Percentiles rank a stretch among this genome's conserved stretches.
Conservation (phyloP, 2,113 vertebrate genomes). For the Petrocephalus microphthalmus region DNA sequence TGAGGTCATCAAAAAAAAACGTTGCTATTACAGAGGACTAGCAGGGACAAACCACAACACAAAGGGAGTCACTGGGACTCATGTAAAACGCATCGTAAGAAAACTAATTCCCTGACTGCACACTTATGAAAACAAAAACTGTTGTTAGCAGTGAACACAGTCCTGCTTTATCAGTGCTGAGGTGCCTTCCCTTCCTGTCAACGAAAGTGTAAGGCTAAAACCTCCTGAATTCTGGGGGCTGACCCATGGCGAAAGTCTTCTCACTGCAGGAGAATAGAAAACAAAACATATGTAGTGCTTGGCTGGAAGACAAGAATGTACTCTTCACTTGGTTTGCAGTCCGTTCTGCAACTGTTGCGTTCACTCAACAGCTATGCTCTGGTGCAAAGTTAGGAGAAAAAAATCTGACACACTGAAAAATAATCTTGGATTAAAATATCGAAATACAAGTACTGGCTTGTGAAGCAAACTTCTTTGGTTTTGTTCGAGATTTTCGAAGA, state of each 20-base stretch:
- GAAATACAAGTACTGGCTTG: background rate
- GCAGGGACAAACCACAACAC: background rate
- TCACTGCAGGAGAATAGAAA: constrained; percentile 21
- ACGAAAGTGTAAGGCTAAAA: constrained; percentile 22
- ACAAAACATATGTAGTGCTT: constrained; percentile 48
- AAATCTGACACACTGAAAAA: background rate
- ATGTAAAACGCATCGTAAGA: background rate
- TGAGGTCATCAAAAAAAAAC: background rate
- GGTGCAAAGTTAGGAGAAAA: background rate
- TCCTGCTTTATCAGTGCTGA: constrained; percentile 32
- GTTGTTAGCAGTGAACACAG: constrained; percentile 1
- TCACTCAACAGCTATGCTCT: constrained; percentile 6
- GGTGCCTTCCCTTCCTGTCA: constrained; percentile 37
- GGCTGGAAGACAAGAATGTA: constrained; percentile 47
- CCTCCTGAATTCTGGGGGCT: constrained; percentile 6
- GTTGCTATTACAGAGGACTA: background rate
- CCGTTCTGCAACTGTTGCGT: constrained; percentile 35
- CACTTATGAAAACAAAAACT: constrained; percentile 8
- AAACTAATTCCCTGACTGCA: background rate
- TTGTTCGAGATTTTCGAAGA: background rate
- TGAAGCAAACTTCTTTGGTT: background rate
- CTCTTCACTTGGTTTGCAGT: constrained; percentile 21
- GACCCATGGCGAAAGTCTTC: constrained; percentile 15
- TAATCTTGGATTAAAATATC: background rate
- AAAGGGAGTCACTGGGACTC: background rate